phyloP scores from a whole-genome alignment of 2,888 invertebrate species.

The Notodonta ziczac region DNA sequence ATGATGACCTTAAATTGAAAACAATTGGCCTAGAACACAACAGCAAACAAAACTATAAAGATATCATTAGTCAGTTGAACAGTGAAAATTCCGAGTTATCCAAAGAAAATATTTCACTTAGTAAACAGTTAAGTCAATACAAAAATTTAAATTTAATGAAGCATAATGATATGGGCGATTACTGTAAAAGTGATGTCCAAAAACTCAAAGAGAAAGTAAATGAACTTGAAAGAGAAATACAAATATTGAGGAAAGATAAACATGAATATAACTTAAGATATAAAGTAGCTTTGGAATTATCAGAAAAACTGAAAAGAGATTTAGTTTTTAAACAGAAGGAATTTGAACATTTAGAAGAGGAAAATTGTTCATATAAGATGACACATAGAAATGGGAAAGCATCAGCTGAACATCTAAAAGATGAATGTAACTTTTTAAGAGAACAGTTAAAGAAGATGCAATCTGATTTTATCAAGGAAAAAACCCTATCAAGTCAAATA shows the following conservation, averaged over 20 bases:
- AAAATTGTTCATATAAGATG: conserved; percentile 77
- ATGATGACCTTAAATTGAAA: conserved; percentile 67
- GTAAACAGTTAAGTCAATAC: conserved; percentile 68
- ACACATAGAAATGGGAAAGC: conserved; percentile 73
- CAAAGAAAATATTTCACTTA: conserved; percentile 73
- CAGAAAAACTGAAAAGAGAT: conserved; percentile 74
- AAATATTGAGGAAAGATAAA: conserved; percentile 69
- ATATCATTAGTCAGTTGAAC: conserved; percentile 74
- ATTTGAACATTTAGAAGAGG: conserved; percentile 73
- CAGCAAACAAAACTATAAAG: conserved; percentile 69
- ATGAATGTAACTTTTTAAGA: conserved; percentile 73
- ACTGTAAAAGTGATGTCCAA: conserved; percentile 54
- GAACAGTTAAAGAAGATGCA: conserved; percentile 78
- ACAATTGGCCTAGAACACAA: conserved; percentile 49
- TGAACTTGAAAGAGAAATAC: conserved; percentile 60
- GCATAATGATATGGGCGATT: conserved; percentile 52
- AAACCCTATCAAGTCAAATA: conserved; percentile 76
- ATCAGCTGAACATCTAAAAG: conserved; percentile 70
- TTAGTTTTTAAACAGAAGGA: conserved; percentile 71
- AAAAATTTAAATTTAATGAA: conserved; percentile 57
- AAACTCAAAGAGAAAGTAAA: conserved; percentile 65
- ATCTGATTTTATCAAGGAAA: conserved; percentile 76
- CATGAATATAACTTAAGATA: conserved; percentile 70
- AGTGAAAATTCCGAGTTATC: conserved; percentile 74
- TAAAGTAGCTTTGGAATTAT: conserved; percentile 65